Evolutionary conservation across 2,113 vertebrate genomes (phyloP).

Genomic region (Pycnonotus jocosus): DNA sequence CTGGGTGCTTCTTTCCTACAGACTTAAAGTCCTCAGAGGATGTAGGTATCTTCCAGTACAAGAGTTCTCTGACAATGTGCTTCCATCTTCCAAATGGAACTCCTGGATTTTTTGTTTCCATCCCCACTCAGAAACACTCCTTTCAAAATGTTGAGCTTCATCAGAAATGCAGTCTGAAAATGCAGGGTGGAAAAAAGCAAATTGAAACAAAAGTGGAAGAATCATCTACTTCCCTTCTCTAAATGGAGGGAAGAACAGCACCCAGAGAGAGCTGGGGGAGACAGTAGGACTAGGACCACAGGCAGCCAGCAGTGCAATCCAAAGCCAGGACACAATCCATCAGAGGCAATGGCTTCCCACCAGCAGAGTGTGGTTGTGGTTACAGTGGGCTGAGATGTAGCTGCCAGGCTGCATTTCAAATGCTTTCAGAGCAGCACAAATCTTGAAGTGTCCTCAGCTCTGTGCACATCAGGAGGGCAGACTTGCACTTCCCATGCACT

Average conservation of each 20-base stretch:
- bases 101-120: background rate
- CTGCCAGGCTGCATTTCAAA: background rate
- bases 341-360: background rate
- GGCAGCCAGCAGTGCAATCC: background rate
- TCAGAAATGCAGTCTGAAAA: background rate
- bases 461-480: background rate
- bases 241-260: background rate
- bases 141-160: background rate
- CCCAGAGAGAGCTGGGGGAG: no score
- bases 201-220: background rate
- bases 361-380: background rate
- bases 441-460: background rate
- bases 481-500: background rate
- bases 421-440: background rate
- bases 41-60: background rate
- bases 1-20: background rate
- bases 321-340: background rate
- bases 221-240: background rate
- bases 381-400: background rate
- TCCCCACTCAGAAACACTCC: background rate
- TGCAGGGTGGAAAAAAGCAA: background rate
- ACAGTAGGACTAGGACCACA: rapidly evolving
- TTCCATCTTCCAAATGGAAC: background rate
- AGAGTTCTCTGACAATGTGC: background rate
- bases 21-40: background rate